Base-by-base conservation (phyloP, 1,140 invertebrate genomes). In the Megathymus violae region DNA sequence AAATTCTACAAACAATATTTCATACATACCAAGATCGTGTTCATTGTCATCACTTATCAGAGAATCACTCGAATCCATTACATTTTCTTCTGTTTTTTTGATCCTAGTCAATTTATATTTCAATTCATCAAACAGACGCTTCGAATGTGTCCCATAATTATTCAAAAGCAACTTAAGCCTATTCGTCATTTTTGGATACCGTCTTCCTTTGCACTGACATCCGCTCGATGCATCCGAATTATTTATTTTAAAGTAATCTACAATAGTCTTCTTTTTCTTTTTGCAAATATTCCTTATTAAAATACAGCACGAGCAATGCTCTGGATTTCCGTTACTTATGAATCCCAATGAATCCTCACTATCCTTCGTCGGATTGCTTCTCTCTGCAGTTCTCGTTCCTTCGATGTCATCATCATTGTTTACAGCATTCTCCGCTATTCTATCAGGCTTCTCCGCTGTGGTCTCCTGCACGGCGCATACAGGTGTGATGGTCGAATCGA, bases 231-330 rank as follows among this genome's bases (percentile, higher is more conserved):
- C 63, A 1, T 4, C n/a, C 11, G 43, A 7, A 4, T 38, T 56
- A 16, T 71, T 72, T 17, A 14, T 46, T 52, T 63, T 68, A 54
- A 87, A 80, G 48, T 74, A 89, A 16, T 88, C 82, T 0, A 76
- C 82, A 31, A 89, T 82, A 0, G 60, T 11, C 4, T 68, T 74
- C 40, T 87, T 82, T 64, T 63, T 69, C 3, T 40, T 10, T 63
- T 76, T 80, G 16, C 62, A 67, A 43, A 88, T 84, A 25, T 51
- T 78, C 52, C 71, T 73, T 15, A 87, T 27, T 11, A 76, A 16
- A 1, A 62, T 1, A 63, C 87, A 89, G 56, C 87, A 89, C n/a
- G 41, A 51, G 17, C 85, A 88, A 31, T 86, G 85, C 10, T 64
- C 22, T 44, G 11, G 10, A n/a, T 25, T 9, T 52, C n/a, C n/a